A percentile compares a stretch with the other conserved stretches of the same genome.
phyloP scores from a whole-genome alignment of 2,113 vertebrate genomes.

The Harpagus bidentatus region DNA sequence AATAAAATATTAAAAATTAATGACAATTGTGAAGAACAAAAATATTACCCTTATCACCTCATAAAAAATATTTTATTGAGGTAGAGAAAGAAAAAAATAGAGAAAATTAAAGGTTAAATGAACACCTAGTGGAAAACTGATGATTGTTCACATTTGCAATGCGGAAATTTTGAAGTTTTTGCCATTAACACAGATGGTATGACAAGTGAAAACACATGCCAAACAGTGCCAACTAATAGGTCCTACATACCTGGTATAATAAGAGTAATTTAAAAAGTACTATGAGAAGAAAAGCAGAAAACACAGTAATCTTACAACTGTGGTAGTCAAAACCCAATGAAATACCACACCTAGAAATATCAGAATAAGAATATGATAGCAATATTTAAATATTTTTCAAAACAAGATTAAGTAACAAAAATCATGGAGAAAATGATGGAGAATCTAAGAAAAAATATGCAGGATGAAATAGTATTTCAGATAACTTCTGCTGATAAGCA shows the following conservation, averaged over 20 bases:
- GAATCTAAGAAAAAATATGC: background rate
- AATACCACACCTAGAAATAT: background rate
- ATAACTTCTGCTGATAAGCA: background rate
- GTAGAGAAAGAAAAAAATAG: background rate
- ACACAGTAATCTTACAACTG: background rate
- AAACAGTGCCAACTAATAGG: background rate
- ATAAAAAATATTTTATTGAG: background rate
- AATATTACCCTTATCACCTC: background rate
- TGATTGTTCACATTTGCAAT: background rate
- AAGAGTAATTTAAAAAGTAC: background rate
- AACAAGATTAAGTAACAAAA: background rate
- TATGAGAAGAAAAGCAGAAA: background rate
- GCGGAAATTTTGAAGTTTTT: background rate
- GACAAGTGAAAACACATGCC: background rate
- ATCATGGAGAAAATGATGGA: background rate
- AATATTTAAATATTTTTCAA: background rate
- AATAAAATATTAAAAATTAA: background rate
- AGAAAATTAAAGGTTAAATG: background rate
- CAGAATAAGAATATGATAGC: background rate
- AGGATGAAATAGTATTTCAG: background rate
- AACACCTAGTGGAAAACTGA: background rate
- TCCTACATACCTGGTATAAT: background rate
- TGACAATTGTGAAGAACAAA: background rate
- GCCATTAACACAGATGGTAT: background rate
- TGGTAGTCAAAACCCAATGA: background rate